Evolutionary conservation across 2,113 vertebrate species (phyloP).

Genomic region (Brachyhypopomus gauderio): DNA sequence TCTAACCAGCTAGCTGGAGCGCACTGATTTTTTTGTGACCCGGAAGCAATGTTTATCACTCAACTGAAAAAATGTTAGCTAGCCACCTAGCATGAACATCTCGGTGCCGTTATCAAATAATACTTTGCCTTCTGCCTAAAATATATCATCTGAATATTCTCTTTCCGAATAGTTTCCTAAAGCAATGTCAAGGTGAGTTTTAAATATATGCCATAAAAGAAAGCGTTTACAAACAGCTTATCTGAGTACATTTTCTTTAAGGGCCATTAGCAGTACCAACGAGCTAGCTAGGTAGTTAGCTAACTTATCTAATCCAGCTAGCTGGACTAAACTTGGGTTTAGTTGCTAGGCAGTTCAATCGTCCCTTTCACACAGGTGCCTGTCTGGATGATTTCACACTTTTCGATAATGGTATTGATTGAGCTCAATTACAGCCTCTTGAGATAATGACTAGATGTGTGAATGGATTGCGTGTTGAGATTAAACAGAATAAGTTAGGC

Average conservation of each 20-base stretch:
- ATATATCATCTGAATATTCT: background rate
- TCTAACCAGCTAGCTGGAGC: too few species aligned
- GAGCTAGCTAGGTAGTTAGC: background rate
- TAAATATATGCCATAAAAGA: background rate
- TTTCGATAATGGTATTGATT: too few species aligned
- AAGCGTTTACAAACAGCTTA: background rate
- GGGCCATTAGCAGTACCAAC: background rate
- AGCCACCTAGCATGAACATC: background rate
- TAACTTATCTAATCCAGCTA: too few species aligned
- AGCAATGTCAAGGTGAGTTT: slow-evolving; percentile 49
- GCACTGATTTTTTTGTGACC: slow-evolving; percentile 14
- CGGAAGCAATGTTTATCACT: slow-evolving; percentile 25
- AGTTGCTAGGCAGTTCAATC: too few species aligned
- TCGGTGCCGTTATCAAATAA: background rate
- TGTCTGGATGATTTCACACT: too few species aligned
- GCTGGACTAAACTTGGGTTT: too few species aligned
- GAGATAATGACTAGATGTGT: too few species aligned
- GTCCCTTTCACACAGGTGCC: too few species aligned
- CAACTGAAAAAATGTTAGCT: background rate
- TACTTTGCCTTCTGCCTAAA: background rate
- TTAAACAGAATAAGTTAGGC: too few species aligned
- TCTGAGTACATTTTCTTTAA: background rate
- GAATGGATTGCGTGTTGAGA: too few species aligned
- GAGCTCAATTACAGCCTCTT: too few species aligned
- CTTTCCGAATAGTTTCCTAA: background rate